Evolutionary conservation across 2,888 invertebrate genomes (phyloP).

Genomic region (Brachynemurus nebulosus): DNA sequence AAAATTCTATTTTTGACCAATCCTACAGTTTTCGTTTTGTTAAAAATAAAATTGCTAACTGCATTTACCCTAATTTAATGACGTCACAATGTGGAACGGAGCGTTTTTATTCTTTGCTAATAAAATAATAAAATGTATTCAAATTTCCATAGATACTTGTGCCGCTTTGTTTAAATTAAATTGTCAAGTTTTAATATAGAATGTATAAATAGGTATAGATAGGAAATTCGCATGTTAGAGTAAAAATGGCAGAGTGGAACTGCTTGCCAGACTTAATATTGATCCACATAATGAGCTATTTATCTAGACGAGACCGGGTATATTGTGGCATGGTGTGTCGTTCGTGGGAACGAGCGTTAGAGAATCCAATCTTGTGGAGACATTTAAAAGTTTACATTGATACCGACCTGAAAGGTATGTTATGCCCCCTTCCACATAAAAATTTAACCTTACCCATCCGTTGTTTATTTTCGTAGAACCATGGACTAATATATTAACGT

Average conservation of each 20-base stretch:
- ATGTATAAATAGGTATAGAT: not conserved
- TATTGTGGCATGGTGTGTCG: conserved; percentile 25
- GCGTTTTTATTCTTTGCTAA: too few species aligned
- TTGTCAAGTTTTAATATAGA: conserved; percentile 2
- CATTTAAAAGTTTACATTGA: conserved; percentile 25
- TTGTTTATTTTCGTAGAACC: conserved; percentile 21
- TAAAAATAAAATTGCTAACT: too few species aligned
- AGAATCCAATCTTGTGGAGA: conserved; percentile 25
- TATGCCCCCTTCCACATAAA: too few species aligned
- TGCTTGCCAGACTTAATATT: conserved; percentile 24
- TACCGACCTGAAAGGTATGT: conserved; percentile 25
- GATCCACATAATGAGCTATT: conserved; percentile 24
- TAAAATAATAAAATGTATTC: too few species aligned
- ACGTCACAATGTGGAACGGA: too few species aligned
- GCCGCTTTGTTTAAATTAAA: conserved; percentile 4
- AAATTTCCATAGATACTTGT: too few species aligned
- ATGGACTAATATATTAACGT: conserved; percentile 23
- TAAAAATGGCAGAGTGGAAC: conserved; percentile 18
- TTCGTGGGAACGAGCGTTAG: conserved; percentile 24
- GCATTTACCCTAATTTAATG: too few species aligned
- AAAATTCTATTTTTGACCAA: too few species aligned
- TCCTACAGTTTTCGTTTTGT: too few species aligned
- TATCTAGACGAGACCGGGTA: conserved; percentile 25
- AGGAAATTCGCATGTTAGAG: not conserved
- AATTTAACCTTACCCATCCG: not conserved